These are phyloP conservation scores for Gymnogyps californianus DNA, from an alignment of 2,113 vertebrate genomes.

Conservation along the genomic window DNA sequence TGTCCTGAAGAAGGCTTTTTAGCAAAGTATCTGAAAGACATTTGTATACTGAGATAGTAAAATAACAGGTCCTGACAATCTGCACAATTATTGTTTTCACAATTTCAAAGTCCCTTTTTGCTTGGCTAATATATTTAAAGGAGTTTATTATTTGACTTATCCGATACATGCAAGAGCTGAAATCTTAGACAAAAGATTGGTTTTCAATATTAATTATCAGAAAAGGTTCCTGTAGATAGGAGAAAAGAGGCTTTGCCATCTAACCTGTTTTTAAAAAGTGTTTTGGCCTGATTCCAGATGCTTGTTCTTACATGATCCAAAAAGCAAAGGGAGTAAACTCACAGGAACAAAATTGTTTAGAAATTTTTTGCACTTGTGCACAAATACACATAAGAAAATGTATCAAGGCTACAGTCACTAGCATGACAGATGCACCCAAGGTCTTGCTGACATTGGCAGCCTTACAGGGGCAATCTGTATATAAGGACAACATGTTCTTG, in stretches of 20 bases:
- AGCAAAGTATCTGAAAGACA: not conserved
- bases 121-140: not conserved
- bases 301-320: not conserved
- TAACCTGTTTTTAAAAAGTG: not conserved
- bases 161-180: not conserved
- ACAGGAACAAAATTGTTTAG: not conserved
- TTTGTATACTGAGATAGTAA: not conserved
- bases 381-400: not conserved
- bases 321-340: not conserved
- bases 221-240: not conserved
- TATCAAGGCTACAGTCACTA: not conserved
- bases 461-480: conserved; percentile 26
- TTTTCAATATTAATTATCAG: not conserved
- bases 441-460: conserved; percentile 61
- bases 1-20: not conserved
- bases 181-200: not conserved
- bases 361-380: not conserved
- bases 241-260: not conserved
- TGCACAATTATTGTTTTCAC: not conserved
- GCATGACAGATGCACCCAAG: conserved; percentile 45
- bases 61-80: not conserved
- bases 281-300: not conserved
- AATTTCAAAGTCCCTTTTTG: not conserved
- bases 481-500: not conserved
- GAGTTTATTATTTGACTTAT: not conserved